These are phyloP conservation scores for Myotis brandtii DNA, from an alignment of 2,113 vertebrate genomes.

Conservation along the genomic window DNA sequence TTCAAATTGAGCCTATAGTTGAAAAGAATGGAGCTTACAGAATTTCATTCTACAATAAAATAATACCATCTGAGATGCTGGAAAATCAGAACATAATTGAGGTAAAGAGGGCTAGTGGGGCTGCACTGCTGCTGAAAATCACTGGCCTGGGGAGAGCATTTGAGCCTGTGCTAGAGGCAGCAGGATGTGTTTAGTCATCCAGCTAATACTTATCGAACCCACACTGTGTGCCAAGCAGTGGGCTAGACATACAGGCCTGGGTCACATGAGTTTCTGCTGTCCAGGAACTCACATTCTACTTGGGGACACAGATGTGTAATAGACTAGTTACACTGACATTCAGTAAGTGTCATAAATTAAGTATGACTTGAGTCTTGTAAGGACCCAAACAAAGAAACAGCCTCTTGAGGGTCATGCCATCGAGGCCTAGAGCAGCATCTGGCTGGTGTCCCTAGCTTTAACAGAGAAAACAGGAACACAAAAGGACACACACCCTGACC, in stretches of 20 bases:
- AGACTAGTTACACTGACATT: constrained; percentile 24
- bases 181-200: background rate
- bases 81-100: constrained; percentile 23
- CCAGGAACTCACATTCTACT: background rate
- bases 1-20: background rate
- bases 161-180: background rate
- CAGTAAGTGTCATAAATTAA: constrained; percentile 27
- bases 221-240: background rate
- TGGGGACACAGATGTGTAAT: background rate
- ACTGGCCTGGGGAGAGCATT: background rate
- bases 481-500: background rate
- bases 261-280: background rate
- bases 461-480: background rate
- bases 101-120: background rate
- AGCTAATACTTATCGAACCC: background rate
- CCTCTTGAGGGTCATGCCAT: background rate
- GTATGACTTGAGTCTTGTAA: background rate
- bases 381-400: background rate
- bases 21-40: background rate
- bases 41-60: background rate
- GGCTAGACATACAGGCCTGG: background rate
- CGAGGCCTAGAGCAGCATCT: background rate
- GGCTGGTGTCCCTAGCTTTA: background rate
- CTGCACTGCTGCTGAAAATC: background rate
- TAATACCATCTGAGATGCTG: background rate